phyloP scores from a whole-genome alignment of 2,113 vertebrate genomes.

The Neomonachus schauinslandi region DNA sequence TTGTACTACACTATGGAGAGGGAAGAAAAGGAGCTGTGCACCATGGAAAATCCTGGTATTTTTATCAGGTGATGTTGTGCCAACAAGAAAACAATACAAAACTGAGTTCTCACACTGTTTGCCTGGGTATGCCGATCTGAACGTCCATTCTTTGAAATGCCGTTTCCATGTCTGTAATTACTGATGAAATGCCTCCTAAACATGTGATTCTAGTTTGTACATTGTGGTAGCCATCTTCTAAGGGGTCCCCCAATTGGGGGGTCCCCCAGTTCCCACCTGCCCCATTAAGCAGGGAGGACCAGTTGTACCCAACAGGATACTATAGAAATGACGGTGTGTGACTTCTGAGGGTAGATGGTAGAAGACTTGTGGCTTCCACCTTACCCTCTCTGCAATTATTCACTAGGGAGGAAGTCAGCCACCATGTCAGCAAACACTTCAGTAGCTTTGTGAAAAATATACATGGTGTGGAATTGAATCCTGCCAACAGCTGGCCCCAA shows the following conservation, averaged over 20 bases:
- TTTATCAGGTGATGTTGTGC: slow-evolving; percentile 1
- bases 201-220: not conserved
- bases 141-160: not conserved
- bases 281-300: not conserved
- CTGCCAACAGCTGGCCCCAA: not conserved
- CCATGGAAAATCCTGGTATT: not conserved
- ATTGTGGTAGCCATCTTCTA: not conserved
- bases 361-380: not conserved
- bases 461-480: not conserved
- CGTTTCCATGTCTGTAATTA: not conserved
- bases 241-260: accelerated
- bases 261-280: not conserved
- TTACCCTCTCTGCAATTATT: not conserved
- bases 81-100: not conserved
- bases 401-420: not conserved
- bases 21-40: not conserved
- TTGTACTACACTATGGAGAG: not conserved
- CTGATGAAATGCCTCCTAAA: not conserved
- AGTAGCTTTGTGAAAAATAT: not conserved
- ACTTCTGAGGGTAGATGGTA: not conserved
- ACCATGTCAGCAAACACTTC: not conserved
- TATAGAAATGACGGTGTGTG: not conserved
- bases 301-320: not conserved
- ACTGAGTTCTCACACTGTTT: not conserved
- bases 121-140: not conserved